A percentile compares a stretch with the other conserved stretches of the same genome.
Conservation (phyloP, 2,888 invertebrate genomes). For the Enchytraeus crypticus region DNA sequence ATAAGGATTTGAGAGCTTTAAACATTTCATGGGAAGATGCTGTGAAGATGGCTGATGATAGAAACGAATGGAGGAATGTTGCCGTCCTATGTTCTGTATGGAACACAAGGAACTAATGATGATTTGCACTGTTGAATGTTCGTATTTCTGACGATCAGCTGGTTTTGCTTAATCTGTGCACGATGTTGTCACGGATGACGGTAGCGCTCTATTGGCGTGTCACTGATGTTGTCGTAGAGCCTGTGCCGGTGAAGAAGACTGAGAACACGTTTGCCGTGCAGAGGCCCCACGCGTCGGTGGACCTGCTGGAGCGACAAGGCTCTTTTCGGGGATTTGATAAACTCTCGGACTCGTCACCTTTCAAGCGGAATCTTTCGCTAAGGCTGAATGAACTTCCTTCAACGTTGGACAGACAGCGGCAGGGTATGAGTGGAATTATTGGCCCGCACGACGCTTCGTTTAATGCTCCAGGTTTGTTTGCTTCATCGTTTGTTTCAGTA, state of each 20-base stretch:
- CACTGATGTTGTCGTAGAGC: constrained; percentile 37
- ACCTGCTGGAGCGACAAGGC: constrained; percentile 87
- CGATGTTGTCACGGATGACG: too few relatives aligned
- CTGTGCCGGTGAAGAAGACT: constrained; percentile 52
- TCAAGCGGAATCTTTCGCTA: constrained; percentile 93
- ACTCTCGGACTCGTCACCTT: constrained; percentile 54
- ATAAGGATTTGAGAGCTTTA: too few relatives aligned
- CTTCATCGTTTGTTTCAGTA: not conserved
- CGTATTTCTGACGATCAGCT: too few relatives aligned
- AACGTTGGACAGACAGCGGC: constrained; percentile 68
- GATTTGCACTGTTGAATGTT: too few relatives aligned
- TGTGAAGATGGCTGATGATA: too few relatives aligned
- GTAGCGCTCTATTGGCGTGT: too few relatives aligned
- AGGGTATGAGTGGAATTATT: constrained; percentile 19
- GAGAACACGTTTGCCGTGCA: constrained; percentile 60
- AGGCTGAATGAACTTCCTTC: constrained; percentile 90
- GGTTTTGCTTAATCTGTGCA: too few relatives aligned
- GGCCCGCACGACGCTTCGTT: constrained; percentile 7
- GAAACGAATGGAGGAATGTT: too few relatives aligned
- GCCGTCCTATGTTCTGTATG: too few relatives aligned
- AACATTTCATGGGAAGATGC: too few relatives aligned
- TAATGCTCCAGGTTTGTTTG: not conserved
- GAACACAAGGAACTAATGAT: not conserved
- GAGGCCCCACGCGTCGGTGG: constrained; percentile 81
- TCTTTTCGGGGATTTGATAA: constrained; percentile 75